A percentile compares a stretch with the other conserved stretches of the same genome.
These are phyloP conservation scores for Clarias fuscus DNA, from an alignment of 2,797 vertebrate species.

Conservation along the genomic window DNA sequence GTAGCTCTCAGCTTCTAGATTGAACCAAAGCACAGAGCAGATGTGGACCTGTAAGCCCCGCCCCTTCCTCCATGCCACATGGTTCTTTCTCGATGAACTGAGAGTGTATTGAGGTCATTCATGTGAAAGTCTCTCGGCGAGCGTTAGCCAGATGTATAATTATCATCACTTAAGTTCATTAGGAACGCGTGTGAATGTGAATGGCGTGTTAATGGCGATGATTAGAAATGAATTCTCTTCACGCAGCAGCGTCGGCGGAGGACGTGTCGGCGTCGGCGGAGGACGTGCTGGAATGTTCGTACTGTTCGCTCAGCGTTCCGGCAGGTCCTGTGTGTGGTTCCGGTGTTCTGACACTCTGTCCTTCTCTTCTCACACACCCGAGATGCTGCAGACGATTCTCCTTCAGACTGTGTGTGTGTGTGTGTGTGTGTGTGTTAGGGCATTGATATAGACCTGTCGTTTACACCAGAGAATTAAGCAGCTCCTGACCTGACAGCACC, in stretches of 20 bases:
- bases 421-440: too few species aligned
- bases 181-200: background rate
- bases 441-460: background rate
- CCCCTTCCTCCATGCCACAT: background rate
- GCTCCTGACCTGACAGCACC: too few species aligned
- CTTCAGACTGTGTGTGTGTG: background rate
- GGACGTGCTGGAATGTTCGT: background rate
- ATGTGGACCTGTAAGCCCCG: background rate
- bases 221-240: background rate
- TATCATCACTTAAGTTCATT: background rate
- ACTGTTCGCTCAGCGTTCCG: background rate
- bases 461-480: too few species aligned
- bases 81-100: background rate
- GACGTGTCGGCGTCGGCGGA: background rate
- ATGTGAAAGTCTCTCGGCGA: background rate
- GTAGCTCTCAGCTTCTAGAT: too few species aligned
- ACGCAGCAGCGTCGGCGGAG: background rate
- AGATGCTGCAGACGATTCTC: background rate
- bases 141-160: too few species aligned
- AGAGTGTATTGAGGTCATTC: background rate
- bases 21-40: background rate
- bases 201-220: background rate
- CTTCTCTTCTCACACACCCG: background rate
- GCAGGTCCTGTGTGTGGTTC: background rate
- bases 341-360: background rate